Percentiles rank a stretch among this genome's conserved stretches.
phyloP scores from a whole-genome alignment of 1,140 invertebrate genomes.

The Potamilus streckersoni region DNA sequence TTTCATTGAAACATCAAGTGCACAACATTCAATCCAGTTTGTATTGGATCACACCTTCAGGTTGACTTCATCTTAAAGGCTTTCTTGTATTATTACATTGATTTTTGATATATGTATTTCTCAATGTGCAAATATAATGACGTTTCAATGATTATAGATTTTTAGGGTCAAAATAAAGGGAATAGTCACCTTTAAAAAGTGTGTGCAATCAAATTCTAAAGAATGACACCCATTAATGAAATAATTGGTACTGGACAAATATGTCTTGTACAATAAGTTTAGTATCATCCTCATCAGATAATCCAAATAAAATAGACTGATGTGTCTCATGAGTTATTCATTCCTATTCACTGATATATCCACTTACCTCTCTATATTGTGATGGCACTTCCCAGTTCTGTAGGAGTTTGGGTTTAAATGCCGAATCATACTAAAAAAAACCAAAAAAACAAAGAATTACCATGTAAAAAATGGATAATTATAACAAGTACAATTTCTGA shows the following conservation, averaged over 20 bases:
- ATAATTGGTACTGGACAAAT: neutral
- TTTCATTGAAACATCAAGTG: too few species aligned
- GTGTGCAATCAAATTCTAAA: neutral
- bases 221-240: neutral
- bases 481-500: neutral
- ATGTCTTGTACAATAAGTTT: neutral
- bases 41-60: too few species aligned
- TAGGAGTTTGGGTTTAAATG: slow-evolving; percentile 54
- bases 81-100: too few species aligned
- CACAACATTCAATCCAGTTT: too few species aligned
- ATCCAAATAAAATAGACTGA: neutral
- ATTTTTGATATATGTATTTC: neutral
- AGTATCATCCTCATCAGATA: neutral
- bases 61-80: too few species aligned
- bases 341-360: neutral
- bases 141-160: neutral
- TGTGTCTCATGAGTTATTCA: neutral
- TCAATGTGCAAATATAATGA: too few species aligned
- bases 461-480: neutral
- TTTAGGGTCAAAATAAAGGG: neutral
- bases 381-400: slow-evolving; percentile 64
- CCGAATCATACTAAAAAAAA: slow-evolving; percentile 61
- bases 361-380: slow-evolving; percentile 51
- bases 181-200: too few species aligned
- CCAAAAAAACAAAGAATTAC: neutral